Percentiles rank a stretch among this genome's conserved stretches.
Evolutionary conservation across 2,888 invertebrate genomes (phyloP).

Genomic region (Apamea anceps): DNA sequence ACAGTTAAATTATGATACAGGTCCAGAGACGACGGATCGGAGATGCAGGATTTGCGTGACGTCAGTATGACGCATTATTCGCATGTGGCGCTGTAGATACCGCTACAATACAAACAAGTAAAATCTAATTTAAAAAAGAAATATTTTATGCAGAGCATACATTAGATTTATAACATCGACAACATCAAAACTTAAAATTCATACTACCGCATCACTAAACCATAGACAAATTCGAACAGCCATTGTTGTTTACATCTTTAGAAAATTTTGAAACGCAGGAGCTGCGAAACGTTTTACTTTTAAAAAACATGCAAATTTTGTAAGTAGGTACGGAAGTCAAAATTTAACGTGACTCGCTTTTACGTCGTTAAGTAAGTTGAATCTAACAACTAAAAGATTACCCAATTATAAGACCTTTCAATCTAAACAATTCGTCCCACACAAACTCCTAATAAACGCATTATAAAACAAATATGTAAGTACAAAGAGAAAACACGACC

Average conservation of each 20-base stretch:
- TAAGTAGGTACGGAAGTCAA: neutral
- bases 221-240: neutral
- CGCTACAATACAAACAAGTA: too few relatives aligned
- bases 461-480: conserved; percentile 55
- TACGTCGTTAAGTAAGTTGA: too few relatives aligned
- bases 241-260: neutral
- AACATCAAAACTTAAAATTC: too few relatives aligned
- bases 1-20: neutral
- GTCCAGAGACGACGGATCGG: too few relatives aligned
- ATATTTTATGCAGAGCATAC: too few relatives aligned
- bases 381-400: neutral
- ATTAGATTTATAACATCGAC: too few relatives aligned
- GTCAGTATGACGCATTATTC: too few relatives aligned
- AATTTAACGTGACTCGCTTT: neutral
- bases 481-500: conserved; percentile 62
- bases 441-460: conserved; percentile 36
- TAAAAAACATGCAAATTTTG: too few relatives aligned
- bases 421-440: conserved; percentile 28
- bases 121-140: too few relatives aligned
- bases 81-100: too few relatives aligned
- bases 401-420: neutral
- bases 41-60: too few relatives aligned
- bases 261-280: neutral
- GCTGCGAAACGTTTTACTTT: too few relatives aligned
- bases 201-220: neutral